phyloP scores from a whole-genome alignment of 2,113 vertebrate species.

The Aphelocoma coerulescens region DNA sequence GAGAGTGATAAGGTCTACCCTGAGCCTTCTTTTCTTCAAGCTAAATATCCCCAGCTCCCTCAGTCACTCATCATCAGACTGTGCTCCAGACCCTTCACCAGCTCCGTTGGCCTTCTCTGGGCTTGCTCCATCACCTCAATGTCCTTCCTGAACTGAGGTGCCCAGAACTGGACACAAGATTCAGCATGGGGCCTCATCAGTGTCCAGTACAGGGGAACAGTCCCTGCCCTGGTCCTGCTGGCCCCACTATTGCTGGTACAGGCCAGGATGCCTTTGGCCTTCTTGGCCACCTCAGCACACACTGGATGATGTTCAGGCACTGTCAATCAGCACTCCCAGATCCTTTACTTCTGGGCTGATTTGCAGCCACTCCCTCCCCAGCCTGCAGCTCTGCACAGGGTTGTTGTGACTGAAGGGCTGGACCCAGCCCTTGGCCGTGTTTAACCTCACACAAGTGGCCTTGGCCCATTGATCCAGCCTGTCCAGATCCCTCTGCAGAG shows the following conservation, averaged over 20 bases:
- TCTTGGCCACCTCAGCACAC: not conserved
- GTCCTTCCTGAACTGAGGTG: not conserved
- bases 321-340: fast-evolving
- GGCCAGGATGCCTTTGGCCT: not conserved
- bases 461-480: fast-evolving
- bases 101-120: not conserved
- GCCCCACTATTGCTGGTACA: not conserved
- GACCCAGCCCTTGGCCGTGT: not conserved
- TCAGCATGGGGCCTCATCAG: not conserved
- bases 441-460: not conserved
- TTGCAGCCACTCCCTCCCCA: not conserved
- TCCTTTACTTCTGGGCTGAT: not conserved
- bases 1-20: not conserved
- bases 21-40: not conserved
- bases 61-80: not conserved
- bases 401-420: fast-evolving
- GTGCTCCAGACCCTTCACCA: not conserved
- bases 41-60: not conserved
- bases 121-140: fast-evolving
- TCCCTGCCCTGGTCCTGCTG: not conserved
- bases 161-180: not conserved
- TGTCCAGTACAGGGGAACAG: too few relatives aligned
- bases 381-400: not conserved
- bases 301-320: not conserved
- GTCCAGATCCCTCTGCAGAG: not conserved